Base-by-base conservation (phyloP, 2,888 invertebrate species). In the Aphidius colemani region DNA sequence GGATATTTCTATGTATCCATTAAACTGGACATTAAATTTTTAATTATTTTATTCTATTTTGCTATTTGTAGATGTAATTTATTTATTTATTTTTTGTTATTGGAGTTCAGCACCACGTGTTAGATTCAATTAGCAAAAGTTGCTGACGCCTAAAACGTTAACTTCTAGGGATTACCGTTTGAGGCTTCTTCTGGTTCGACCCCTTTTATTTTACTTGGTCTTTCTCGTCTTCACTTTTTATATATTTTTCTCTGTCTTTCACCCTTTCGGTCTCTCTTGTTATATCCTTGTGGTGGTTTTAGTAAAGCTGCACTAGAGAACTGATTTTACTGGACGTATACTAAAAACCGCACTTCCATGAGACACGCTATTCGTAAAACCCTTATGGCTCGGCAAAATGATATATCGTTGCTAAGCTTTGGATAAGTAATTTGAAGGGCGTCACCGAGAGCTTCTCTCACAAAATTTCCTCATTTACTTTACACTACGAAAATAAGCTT, bases 131-230 rank as follows among this genome's bases (percentile, higher is more conserved):
- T 57, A 57, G 46, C 46, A 11, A 46, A 57, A 57, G 57, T 57
- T 57, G 57, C 57, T 57, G 57, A 57, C 45, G 57, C 18, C 46
- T 46, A 57, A 57, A 57, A 57, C 57, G 57, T 57, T 57, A 57
- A 57, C 57, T 57, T 57, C 46, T 57, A 46, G 45, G 48, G 57
- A 57, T 57, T 57, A 57, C 39, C 46, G 57, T 48, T 57, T 57
- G 57, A 57, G 48, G 57, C 46, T 57, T 57, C 39, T 46, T 8
- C 46, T 45, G 8, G 45, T 45, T 46, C 57, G 39, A 57, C 57
- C 46, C 46, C 39, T 57, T 5, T 30, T 30, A 30, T 30, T 30
- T 30, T 5, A 30, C 30, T 30, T 30, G 30, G 30, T 30, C 30
- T 30, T 30, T 30, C 30, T 30, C 30, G 5, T 30, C 30, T 30